Evolutionary conservation across 2,113 vertebrate genomes (phyloP).

Genomic region (Malurus melanocephalus): DNA sequence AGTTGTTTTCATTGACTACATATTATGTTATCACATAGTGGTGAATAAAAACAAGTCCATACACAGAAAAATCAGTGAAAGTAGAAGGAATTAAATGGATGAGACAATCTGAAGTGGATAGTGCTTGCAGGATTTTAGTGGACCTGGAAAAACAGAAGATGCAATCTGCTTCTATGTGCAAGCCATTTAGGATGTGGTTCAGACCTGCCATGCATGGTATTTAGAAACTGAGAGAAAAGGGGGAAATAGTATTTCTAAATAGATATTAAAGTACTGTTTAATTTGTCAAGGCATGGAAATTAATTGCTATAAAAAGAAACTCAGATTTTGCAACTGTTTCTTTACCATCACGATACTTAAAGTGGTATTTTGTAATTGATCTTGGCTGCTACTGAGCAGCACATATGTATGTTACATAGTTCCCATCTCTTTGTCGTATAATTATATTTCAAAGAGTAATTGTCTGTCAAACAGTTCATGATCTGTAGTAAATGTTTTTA

Average conservation of each 20-base stretch:
- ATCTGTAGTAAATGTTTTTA: not conserved
- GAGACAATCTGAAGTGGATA: not conserved
- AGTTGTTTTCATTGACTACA: not conserved
- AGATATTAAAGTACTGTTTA: not conserved
- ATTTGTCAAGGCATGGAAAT: not conserved
- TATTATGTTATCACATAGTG: not conserved
- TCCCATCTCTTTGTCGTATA: not conserved
- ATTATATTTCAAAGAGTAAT: not conserved
- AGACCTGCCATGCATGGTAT: not conserved
- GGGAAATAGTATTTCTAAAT: not conserved
- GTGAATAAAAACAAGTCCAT: not conserved
- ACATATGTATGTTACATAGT: not conserved
- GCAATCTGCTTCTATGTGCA: not conserved
- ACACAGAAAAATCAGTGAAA: not conserved
- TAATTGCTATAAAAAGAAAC: not conserved
- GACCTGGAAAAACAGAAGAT: not conserved
- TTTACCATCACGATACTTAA: not conserved
- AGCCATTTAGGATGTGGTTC: not conserved
- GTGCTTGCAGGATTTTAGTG: not conserved
- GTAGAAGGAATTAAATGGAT: not conserved
- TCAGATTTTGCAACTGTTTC: not conserved
- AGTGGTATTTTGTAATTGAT: slow-evolving; percentile 8
- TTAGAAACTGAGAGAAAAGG: not conserved
- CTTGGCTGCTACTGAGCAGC: slow-evolving; percentile 3
- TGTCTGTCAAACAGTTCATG: not conserved